Evolutionary conservation across 2,113 vertebrate genomes (phyloP), one percentile per base, ranked within the genome.

Genomic region (Phrynocephalus versicolor): DNA sequence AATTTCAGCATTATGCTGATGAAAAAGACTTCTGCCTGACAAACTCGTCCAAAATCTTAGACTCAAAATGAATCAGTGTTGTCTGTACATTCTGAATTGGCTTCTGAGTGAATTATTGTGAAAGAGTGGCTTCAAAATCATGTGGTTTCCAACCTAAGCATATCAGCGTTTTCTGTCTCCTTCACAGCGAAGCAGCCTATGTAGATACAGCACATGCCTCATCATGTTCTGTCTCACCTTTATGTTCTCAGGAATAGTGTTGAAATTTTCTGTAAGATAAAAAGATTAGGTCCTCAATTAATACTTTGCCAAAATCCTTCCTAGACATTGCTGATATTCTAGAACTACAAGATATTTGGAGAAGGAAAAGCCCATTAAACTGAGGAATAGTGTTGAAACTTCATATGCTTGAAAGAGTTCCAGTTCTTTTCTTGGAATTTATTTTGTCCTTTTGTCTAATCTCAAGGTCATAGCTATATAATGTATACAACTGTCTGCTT

Each of bases 221-320:
- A 81, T n/a, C 45, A 78, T 39, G 33, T 78, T 78, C 39, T 70
- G 12, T 85, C 76, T 73, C 84, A 80, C 6, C 55, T 45, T 80
- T 72, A 51, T 51, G 23, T 67, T 55, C n/a, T 55, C 12, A 64
- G 7, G 6, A 25, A 57, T 69, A 25, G 25, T 69, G 27, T 69
- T 30, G 18, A 69, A 69, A 60, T 27, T 39, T 41, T n/a, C n/a
- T n/a, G n/a, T n/a, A n/a, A n/a, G n/a, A n/a, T n/a, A n/a, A n/a
- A n/a, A n/a, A n/a, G n/a, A n/a, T n/a, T n/a, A n/a, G n/a, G n/a
- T n/a, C n/a, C n/a, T n/a, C n/a, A n/a, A n/a, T n/a, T n/a, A n/a
- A n/a, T n/a, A n/a, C n/a, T n/a, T n/a, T n/a, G n/a, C n/a, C n/a
- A n/a, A n/a, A n/a, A n/a, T n/a, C n/a, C n/a, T n/a, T n/a, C n/a